phyloP scores from a whole-genome alignment of 2,113 vertebrate species.

The Dicerorhinus sumatrensis region DNA sequence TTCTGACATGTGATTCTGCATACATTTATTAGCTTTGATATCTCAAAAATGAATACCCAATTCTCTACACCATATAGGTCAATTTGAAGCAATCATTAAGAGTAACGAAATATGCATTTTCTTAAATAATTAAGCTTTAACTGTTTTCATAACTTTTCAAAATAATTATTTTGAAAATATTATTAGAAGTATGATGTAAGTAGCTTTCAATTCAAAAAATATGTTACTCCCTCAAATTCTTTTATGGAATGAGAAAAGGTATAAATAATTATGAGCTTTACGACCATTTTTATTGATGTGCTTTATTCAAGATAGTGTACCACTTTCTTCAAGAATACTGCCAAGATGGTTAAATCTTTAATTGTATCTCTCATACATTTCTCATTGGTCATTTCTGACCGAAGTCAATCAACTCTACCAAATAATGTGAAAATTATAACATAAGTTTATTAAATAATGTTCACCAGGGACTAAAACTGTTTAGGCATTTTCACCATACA shows the following conservation, averaged over 20 bases:
- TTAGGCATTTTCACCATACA: conserved; percentile 13
- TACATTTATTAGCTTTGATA: not conserved
- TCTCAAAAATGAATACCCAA: conserved; percentile 25
- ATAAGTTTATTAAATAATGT: conserved; percentile 41
- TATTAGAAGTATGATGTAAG: conserved; percentile 6
- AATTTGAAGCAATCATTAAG: conserved; percentile 22
- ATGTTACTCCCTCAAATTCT: not conserved
- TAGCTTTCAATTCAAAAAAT: conserved; percentile 21
- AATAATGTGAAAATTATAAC: conserved; percentile 11
- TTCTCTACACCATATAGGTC: not conserved
- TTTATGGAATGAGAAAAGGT: not conserved
- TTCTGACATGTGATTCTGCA: not conserved
- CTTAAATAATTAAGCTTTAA: conserved; percentile 33
- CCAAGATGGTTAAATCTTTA: conserved; percentile 30
- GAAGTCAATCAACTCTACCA: conserved; percentile 57
- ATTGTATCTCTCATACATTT: not conserved
- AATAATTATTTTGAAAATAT: not conserved
- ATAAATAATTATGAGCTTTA: not conserved
- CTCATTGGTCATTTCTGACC: conserved; percentile 41
- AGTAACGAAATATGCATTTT: conserved; percentile 24
- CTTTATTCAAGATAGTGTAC: not conserved
- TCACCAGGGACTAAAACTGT: not conserved
- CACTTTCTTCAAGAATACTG: not conserved
- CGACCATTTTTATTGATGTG: not conserved
- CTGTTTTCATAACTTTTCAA: not conserved